Percentiles rank a stretch among this genome's conserved stretches.
Conservation (phyloP, 2,888 invertebrate species). For the Meiosimyza decipiens region DNA sequence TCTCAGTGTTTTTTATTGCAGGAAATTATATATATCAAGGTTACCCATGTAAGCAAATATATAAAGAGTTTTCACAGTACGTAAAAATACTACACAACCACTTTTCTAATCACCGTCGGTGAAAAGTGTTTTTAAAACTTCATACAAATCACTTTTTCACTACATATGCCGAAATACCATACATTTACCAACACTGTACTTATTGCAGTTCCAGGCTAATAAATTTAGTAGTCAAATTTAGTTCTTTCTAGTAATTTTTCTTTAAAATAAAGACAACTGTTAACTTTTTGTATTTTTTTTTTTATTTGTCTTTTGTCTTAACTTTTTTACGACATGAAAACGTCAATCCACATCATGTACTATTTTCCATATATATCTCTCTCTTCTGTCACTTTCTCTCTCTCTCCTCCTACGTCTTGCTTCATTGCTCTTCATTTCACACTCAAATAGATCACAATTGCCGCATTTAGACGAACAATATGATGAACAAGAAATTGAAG, state of each 20-base stretch:
- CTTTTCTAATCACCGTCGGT: no score
- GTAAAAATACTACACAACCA: no score
- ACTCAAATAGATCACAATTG: constrained; percentile 30
- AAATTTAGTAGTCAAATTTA: no score
- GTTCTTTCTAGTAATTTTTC: no score
- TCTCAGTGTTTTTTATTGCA: background rate
- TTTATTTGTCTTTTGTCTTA: constrained; percentile 12
- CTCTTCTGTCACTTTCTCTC: constrained; percentile 18
- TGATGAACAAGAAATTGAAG: constrained; percentile 37
- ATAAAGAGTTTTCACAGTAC: no score
- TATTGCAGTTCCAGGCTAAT: no score
- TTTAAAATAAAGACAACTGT: background rate
- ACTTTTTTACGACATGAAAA: constrained; percentile 9
- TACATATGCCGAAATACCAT: no score
- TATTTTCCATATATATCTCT: background rate
- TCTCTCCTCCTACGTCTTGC: constrained; percentile 12
- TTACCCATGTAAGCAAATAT: no score
- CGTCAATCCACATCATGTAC: background rate
- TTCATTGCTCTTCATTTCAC: constrained; percentile 9
- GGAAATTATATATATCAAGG: no score
- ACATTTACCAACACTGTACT: no score
- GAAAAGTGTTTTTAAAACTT: no score
- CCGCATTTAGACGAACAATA: constrained; percentile 22
- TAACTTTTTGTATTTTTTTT: constrained; percentile 25
- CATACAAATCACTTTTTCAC: no score